Evolutionary conservation across 92 coral and sea anemone genomes (phyloP), one percentile per base, ranked within the genome.

Genomic region (Heliopora coerulea): DNA sequence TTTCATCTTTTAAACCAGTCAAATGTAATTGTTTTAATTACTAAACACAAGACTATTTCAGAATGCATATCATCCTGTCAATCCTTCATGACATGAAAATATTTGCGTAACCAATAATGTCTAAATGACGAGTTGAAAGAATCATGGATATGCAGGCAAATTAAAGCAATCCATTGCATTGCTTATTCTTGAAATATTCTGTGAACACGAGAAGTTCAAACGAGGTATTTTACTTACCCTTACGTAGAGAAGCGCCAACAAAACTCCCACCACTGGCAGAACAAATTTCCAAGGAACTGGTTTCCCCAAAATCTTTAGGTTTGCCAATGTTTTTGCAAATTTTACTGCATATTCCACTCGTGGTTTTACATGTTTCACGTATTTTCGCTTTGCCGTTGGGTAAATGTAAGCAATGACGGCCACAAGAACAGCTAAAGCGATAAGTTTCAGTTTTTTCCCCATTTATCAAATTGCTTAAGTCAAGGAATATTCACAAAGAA

Each of bases 201-300:
- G 65, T 76, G 62, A 46, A 78, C 50, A 10, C 10, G 34, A 41
- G n/a, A 27, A 18, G 34, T 42, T 30, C 12, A 4, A 59, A 39
- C 20, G 59, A 18, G 9, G 10, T 9, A 13, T 60, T 23, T 3
- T 26, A 83, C 97, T 86, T 82, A 95, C 99, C 95, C 89, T 90
- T 81, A 82, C 89, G 15, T 86, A 80, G 42, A 91, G 90, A 19
- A 91, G 78, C 39, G 88, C 96, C 9, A 91, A 58, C 49, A 95
- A 83, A 15, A 89, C 35, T 9, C 83, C 97, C 60, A 85, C 80
- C 13, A 87, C 76, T 0, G 99, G 99, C 1, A 91, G 89, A 59
- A 95, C 81, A 65, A 83, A 90, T 52, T 82, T 84, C 99, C 99
- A 95, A 14, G 99, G 99, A 31, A 95, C 84, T 58, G 85, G 96